phyloP scores from a whole-genome alignment of 2,888 invertebrate genomes.

The Andrena haemorrhoa region DNA sequence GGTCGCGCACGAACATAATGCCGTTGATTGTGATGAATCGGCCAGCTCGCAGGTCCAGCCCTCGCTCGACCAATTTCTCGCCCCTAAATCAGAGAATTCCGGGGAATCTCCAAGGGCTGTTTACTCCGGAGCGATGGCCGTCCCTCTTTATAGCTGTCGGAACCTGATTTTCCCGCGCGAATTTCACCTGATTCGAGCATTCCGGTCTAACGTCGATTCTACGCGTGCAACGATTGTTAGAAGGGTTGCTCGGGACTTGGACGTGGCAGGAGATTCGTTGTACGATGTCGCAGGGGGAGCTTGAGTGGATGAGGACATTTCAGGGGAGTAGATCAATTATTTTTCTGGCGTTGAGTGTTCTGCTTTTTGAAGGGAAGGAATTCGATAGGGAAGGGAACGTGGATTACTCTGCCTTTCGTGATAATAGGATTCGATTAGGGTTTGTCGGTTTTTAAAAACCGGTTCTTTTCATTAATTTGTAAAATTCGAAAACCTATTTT shows the following conservation, averaged over 20 bases:
- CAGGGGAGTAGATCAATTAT: too few species aligned
- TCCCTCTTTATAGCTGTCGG: background rate
- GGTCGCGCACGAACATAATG: slow-evolving; percentile 14
- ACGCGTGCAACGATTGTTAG: background rate
- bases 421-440: too few species aligned
- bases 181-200: background rate
- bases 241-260: background rate
- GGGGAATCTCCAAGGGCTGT: slow-evolving; percentile 18
- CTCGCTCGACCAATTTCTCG: background rate
- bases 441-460: too few species aligned
- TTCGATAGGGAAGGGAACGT: too few species aligned
- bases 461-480: too few species aligned
- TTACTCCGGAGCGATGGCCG: slow-evolving; percentile 10
- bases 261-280: too few species aligned
- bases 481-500: too few species aligned
- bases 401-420: too few species aligned
- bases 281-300: too few species aligned
- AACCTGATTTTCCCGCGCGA: background rate
- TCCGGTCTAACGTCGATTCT: background rate
- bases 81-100: slow-evolving; percentile 39
- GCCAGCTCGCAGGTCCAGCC: background rate
- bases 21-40: slow-evolving; percentile 43
- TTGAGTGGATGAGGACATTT: too few species aligned
- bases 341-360: too few species aligned
- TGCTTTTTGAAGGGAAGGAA: too few species aligned